phyloP scores from a whole-genome alignment of 2,797 vertebrate species.

The Leuciscus waleckii region DNA sequence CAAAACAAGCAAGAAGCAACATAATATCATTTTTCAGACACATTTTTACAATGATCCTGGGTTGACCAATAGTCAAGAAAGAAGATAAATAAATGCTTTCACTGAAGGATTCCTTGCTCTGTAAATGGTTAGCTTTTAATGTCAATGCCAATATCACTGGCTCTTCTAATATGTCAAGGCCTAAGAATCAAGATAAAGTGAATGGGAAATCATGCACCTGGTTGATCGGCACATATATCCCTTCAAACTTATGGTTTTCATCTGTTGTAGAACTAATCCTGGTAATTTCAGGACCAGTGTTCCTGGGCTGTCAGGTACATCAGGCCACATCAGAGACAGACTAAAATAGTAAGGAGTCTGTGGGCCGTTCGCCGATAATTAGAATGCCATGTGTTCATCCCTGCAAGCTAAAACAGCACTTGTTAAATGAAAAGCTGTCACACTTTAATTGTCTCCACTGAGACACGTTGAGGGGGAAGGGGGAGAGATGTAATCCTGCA shows the following conservation, averaged over 20 bases:
- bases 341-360: conserved; percentile 69
- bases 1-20: background rate
- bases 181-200: conserved; percentile 63
- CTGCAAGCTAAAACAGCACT: conserved; percentile 75
- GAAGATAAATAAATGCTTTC: background rate
- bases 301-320: conserved; percentile 77
- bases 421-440: conserved; percentile 81
- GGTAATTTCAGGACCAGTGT: conserved; percentile 77
- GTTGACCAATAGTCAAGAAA: background rate
- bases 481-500: conserved; percentile 62
- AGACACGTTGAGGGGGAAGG: conserved; percentile 60
- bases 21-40: background rate
- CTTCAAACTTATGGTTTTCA: conserved; percentile 76
- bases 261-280: conserved; percentile 78
- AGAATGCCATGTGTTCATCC: conserved; percentile 79
- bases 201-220: conserved; percentile 71
- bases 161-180: background rate
- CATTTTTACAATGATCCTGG: background rate
- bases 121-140: background rate
- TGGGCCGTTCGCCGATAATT: conserved; percentile 75
- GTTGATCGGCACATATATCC: conserved; percentile 60
- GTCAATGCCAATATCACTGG: background rate
- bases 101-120: background rate
- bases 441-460: conserved; percentile 80
- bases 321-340: conserved; percentile 71